phyloP scores from a whole-genome alignment of 35 echinoderm and acorn worm species.

The Anneissia japonica region DNA sequence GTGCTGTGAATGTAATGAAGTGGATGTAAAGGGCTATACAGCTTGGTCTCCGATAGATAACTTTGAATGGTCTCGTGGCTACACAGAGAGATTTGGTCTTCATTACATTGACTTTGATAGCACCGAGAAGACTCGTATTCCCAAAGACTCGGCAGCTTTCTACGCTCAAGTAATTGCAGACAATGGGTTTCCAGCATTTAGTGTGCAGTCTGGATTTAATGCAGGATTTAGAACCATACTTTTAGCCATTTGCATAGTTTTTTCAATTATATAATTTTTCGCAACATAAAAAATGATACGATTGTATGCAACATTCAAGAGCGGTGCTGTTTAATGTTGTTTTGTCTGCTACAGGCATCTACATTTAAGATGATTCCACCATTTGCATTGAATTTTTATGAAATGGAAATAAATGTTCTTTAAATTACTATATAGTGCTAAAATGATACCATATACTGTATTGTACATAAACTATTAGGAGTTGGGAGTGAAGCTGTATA shows the following conservation, averaged over 20 bases:
- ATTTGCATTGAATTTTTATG: too few species aligned
- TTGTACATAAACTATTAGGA: too few species aligned
- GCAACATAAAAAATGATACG: too few species aligned
- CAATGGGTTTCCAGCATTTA: neutral
- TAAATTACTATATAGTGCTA: too few species aligned
- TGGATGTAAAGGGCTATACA: constrained; percentile 42
- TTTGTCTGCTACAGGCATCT: too few species aligned
- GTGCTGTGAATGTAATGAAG: constrained; percentile 38
- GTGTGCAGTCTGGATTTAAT: neutral
- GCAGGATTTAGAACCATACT: neutral
- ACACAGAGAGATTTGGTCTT: constrained; percentile 20
- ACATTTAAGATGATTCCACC: too few species aligned
- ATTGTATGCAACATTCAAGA: too few species aligned
- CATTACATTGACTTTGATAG: constrained; percentile 10
- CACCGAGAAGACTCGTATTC: neutral
- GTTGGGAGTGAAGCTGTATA: too few species aligned
- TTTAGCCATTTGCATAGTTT: neutral
- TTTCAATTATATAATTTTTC: neutral
- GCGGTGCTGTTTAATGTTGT: too few species aligned
- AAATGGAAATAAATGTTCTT: too few species aligned
- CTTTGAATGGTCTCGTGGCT: constrained; percentile 41
- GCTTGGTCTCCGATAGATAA: constrained; percentile 47
- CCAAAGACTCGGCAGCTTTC: neutral
- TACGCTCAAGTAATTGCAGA: neutral
- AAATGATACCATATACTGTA: too few species aligned